Percentiles rank a stretch among this genome's conserved stretches.
These are phyloP conservation scores for Boloria euphrosyne DNA, from an alignment of 2,888 invertebrate species.

Conservation along the genomic window DNA sequence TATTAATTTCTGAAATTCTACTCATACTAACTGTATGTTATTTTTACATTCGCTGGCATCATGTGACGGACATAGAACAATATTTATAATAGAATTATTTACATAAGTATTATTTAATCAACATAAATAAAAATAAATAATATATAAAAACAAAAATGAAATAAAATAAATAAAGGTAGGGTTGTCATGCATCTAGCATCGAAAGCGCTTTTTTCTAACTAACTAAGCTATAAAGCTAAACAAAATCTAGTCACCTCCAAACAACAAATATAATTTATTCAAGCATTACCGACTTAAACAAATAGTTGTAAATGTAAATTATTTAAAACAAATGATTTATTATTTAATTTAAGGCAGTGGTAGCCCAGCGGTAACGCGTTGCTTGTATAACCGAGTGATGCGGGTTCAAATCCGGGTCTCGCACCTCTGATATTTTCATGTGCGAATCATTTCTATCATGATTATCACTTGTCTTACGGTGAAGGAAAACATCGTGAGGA, in stretches of 20 bases:
- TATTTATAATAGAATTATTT: conserved; percentile 38
- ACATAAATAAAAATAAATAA: conserved; percentile 47
- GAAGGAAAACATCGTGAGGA: too few relatives aligned
- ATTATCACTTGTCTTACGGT: too few relatives aligned
- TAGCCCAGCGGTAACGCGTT: too few relatives aligned
- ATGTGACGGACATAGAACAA: conserved; percentile 26
- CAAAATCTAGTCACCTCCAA: neutral
- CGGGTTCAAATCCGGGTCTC: too few relatives aligned
- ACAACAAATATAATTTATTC: neutral
- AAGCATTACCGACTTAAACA: too few relatives aligned
- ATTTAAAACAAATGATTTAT: too few relatives aligned
- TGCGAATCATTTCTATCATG: too few relatives aligned
- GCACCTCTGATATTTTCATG: too few relatives aligned
- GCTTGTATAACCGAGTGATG: too few relatives aligned
- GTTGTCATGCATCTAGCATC: conserved; percentile 20
- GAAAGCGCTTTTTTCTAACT: conserved; percentile 12
- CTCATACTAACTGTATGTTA: neutral
- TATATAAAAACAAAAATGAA: conserved; percentile 42
- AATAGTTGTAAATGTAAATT: too few relatives aligned
- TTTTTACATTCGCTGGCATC: conserved; percentile 23
- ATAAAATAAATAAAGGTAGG: conserved; percentile 30
- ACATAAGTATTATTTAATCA: conserved; percentile 45
- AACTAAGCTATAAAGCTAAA: neutral
- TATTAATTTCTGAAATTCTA: too few relatives aligned
- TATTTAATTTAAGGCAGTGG: too few relatives aligned